Evolutionary conservation across 2,888 invertebrate species (phyloP), one percentile per base, ranked within the genome.

Genomic region (Chrysolina oricalcia): DNA sequence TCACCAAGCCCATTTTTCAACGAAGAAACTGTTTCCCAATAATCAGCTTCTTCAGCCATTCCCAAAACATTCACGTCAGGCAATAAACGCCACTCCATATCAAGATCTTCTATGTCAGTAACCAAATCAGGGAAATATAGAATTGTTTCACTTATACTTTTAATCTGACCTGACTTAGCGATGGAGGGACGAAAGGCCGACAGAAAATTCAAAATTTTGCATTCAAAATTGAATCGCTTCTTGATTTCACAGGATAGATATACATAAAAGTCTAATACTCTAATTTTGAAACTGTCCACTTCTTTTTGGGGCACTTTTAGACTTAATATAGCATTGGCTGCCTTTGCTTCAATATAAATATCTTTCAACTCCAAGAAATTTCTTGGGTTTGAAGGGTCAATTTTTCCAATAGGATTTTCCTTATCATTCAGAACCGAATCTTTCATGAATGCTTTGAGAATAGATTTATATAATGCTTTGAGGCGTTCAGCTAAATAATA

Each of bases 401-500:
- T 50, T 50, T 17, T 50, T 50, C 48, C 48, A 50, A 50, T 17
- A 50, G 17, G 17, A 6, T 50, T 50, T 50, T 50, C 17, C n/a
- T 43, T 8, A 43, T 43, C 43, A 43, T 43, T 43, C 43, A 43
- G 6, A 43, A 43, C 43, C 43, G 43, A 43, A 43, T 43, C 43
- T 43, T 43, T 43, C 13, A 43, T 43, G 43, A 65, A 65, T 43
- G 43, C 19, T 65, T 65, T 65, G 11, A 65, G 43, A 40, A 64
- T 64, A 41, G 27, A 41, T 64, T 64, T 35, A 65, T 65, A 65
- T 48, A 65, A 21, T 65, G 19, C 17, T 65, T 46, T 46, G 21
- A 65, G 35, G 17, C 65, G 43, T 23, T 43, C 19, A 65, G 65
- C 19, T 46, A 65, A 65, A 65, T 43, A 46, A 65, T 46, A 65